Evolutionary conservation across 2,888 invertebrate species (phyloP), one percentile per base, ranked within the genome.

Genomic region (Laothoe populi): DNA sequence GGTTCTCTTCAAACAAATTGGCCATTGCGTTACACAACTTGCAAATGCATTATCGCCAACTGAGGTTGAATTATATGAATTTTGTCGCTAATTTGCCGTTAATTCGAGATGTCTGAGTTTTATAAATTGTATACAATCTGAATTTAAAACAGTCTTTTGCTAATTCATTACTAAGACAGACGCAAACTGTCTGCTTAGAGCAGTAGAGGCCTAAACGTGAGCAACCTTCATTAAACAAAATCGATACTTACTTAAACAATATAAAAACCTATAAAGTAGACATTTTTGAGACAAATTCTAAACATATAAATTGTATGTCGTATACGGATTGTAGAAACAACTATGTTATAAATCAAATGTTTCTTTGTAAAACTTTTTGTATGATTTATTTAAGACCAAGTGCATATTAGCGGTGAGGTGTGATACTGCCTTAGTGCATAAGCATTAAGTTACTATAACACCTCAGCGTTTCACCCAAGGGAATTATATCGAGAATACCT

Each of bases 251-350:
- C 16, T 19, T 44, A 44, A 44, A 44, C 42, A 42, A 42, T 42
- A 42, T 16, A 44, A 19, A 42, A 19, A 44, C 1, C 5, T 44
- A 44, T 2, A 7, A 16, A 44, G 31, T 31, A 13, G 10, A 46
- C 16, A 31, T 53, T 31, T n/a, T 53, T 53, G 16, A 31, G 31
- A 35, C 16, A 31, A 16, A 7, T 5, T 4, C 5, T 16, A 7
- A 19, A 31, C 0, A 53, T 16, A 7, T 31, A 26, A 23, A 19
- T 7, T 3, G n/a, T 10, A 35, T 21, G 35, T 19, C 19, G 4
- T 53, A 53, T 31, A 53, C 19, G 19, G 53, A 53, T 53, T 53
- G 19, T 35, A 35, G 31, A 35, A 53, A 19, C 8, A 10, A 19
- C 0, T 8, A 7, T 44, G 7, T 19, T 10, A 19, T 44, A 19